Evolutionary conservation across 1,140 invertebrate genomes (phyloP).

Genomic region (Pachyrhynchus sulphureomaculatus): DNA sequence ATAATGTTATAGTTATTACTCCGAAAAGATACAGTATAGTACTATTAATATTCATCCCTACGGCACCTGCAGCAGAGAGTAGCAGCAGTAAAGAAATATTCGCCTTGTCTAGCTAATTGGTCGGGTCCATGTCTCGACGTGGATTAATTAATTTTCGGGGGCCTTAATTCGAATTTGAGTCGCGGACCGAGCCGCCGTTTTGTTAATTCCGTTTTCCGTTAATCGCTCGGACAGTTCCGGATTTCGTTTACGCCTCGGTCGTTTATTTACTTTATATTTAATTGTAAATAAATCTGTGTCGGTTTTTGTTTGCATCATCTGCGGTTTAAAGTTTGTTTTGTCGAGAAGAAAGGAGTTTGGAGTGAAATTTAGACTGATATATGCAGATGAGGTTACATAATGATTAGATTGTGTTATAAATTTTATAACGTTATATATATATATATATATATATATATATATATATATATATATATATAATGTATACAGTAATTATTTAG

Average conservation of each 20-base stretch:
- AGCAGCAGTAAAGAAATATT: constrained; percentile 29
- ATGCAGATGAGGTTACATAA: too few relatives aligned
- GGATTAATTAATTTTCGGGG: constrained; percentile 51
- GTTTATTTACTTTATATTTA: constrained; percentile 33
- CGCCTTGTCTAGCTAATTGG: constrained; percentile 46
- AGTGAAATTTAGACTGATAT: too few relatives aligned
- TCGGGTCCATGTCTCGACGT: constrained; percentile 48
- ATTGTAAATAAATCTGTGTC: constrained; percentile 28
- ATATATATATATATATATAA: too few relatives aligned
- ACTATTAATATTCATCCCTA: constrained; percentile 29
- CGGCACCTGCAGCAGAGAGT: constrained; percentile 20
- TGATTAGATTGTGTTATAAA: too few relatives aligned
- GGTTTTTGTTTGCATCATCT: constrained; percentile 23
- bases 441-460: too few relatives aligned
- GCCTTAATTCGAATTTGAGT: constrained; percentile 51
- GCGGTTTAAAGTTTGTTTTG: neutral
- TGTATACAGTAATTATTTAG: too few relatives aligned
- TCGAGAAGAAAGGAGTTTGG: too few relatives aligned
- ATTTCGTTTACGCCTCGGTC: constrained; percentile 36
- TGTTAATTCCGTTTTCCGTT: constrained; percentile 50
- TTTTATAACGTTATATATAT: too few relatives aligned
- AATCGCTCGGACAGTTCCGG: constrained; percentile 47
- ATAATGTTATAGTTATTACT: constrained; percentile 10
- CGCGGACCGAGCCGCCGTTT: constrained; percentile 45
- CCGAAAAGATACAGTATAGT: neutral